Conservation (phyloP, 1,140 invertebrate genomes). For the Xylocopa sonorina region DNA sequence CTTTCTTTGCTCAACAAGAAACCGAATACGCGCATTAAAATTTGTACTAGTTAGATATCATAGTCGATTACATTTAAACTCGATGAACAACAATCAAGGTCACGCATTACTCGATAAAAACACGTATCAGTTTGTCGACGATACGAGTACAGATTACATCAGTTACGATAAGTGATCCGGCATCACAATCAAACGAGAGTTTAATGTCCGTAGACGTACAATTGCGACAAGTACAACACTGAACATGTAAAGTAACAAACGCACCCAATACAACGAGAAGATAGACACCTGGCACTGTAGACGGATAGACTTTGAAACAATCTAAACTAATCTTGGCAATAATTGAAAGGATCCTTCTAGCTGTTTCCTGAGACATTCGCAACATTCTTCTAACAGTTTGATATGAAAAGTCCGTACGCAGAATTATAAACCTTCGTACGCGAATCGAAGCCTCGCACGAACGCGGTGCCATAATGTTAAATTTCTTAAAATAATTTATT, state of each 20-base stretch:
- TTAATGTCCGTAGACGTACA: slow-evolving; percentile 3
- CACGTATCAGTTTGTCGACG: not conserved
- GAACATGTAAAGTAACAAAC: slow-evolving; percentile 41
- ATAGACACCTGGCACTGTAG: slow-evolving; percentile 23
- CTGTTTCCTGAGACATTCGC: slow-evolving; percentile 56
- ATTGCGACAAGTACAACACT: slow-evolving; percentile 20
- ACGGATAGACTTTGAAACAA: slow-evolving; percentile 55
- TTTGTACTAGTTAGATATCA: not conserved
- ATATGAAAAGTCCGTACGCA: slow-evolving; percentile 67
- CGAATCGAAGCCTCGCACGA: slow-evolving; percentile 70
- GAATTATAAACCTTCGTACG: slow-evolving; percentile 51
- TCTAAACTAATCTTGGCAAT: slow-evolving; percentile 57
- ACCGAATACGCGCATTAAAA: not conserved
- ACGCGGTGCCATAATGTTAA: slow-evolving; percentile 61
- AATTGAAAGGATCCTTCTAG: slow-evolving; percentile 46
- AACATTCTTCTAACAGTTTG: slow-evolving; percentile 60
- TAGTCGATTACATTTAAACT: not conserved
- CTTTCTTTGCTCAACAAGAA: not conserved
- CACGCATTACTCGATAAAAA: not conserved
- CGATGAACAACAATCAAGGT: not conserved
- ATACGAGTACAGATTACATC: not conserved
- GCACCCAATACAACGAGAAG: slow-evolving; percentile 30
- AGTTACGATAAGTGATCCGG: not conserved
- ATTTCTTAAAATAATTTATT: slow-evolving; percentile 68
- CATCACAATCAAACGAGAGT: not conserved